These are phyloP conservation scores for Urosaurus nigricauda DNA, from an alignment of 2,797 vertebrate species.

Conservation along the genomic window DNA sequence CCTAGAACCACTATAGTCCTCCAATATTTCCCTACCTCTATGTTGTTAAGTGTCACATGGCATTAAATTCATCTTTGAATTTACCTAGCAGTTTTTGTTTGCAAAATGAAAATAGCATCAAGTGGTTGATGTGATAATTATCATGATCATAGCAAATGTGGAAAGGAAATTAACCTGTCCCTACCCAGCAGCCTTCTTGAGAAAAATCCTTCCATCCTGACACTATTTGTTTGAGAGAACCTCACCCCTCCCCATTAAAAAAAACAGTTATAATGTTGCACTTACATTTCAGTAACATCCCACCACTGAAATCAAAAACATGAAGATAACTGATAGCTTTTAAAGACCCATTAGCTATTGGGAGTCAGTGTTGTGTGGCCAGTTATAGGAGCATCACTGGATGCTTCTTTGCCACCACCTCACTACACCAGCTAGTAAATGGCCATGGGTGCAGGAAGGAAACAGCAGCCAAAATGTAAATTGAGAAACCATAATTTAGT, in stretches of 20 bases:
- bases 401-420: too few relatives aligned
- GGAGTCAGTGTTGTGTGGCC: too few relatives aligned
- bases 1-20: background rate
- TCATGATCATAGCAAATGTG: background rate
- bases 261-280: background rate
- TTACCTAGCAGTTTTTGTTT: background rate
- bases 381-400: too few relatives aligned
- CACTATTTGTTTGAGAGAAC: background rate
- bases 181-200: background rate
- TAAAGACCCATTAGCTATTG: background rate
- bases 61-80: background rate
- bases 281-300: background rate
- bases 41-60: background rate
- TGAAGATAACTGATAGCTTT: background rate
- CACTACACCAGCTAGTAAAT: too few relatives aligned
- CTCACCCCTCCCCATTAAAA: too few relatives aligned
- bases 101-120: background rate
- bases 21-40: background rate
- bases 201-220: too few relatives aligned
- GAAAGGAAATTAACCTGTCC: background rate
- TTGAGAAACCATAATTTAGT: too few relatives aligned
- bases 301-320: background rate
- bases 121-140: background rate
- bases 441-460: too few relatives aligned
- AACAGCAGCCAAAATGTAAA: too few relatives aligned